Evolutionary conservation across 2,797 vertebrate genomes (phyloP), one percentile per base, ranked within the genome.

Genomic region (Pagetopsis macropterus): DNA sequence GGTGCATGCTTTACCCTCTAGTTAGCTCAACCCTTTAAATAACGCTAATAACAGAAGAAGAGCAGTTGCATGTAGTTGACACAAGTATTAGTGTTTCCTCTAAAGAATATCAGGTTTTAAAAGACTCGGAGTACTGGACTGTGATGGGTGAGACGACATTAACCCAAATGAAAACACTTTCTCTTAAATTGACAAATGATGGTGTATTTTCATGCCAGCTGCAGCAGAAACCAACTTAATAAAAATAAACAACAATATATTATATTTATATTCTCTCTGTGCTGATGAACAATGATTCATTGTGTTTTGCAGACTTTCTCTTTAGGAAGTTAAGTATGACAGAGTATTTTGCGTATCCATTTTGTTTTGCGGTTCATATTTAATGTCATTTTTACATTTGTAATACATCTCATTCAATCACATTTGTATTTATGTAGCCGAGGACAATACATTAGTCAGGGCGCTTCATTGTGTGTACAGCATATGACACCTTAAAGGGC

Each of bases 101-200:
- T 27, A 27, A 27, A 27, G 27, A 27, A 27, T 27, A 27, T 27
- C 27, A 5, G 27, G 27, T 27, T 27, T 5, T 5, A 27, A 27
- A 27, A 27, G 27, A 27, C 27, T 27, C 27, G 5, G 27, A 27
- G 27, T 27, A 23, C 19, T 31, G 14, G 51, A 63, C 41, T 43
- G 15, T 49, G 63, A 1, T 31, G 17, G 33, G 2, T 57, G 49
- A 19, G 17, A 70, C 21, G 51, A 56, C 56, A 71, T 57, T 46
- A 23, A 2, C 14, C 27, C 10, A 58, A 81, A 84, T 78, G 61
- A 84, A 70, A 60, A 40, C 46, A 67, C 48, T 57, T 44, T 59
- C 79, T 72, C 65, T 69, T 33, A 52, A 52, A 41, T 41, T 45
- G 49, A 56, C 58, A 72, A 77, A 72, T 54, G 31, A 4, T 8